Evolutionary conservation across 2,797 vertebrate genomes (phyloP).

Genomic region (Enteromius unitaeniatus): DNA sequence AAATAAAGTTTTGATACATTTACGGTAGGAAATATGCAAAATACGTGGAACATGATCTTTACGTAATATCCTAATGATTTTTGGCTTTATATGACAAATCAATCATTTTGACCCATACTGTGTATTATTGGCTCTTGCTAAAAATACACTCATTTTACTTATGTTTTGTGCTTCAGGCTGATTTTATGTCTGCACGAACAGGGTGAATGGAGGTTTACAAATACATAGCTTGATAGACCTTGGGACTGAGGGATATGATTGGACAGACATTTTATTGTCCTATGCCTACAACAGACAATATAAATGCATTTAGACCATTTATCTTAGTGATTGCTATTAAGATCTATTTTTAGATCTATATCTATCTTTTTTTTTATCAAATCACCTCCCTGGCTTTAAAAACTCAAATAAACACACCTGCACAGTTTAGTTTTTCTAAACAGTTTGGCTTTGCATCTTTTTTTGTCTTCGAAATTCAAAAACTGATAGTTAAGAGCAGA

Average conservation of each 20-base stretch:
- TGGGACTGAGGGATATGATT: neutral
- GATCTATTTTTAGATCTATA: neutral
- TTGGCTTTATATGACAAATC: neutral
- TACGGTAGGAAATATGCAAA: too few relatives aligned
- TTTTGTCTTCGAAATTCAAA: conserved; percentile 46
- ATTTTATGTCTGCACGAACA: neutral
- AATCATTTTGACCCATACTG: neutral
- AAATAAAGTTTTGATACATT: too few relatives aligned
- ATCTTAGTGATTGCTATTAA: neutral
- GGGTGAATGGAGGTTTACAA: neutral
- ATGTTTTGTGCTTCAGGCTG: neutral
- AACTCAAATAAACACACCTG: conserved; percentile 11
- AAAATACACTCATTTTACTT: neutral
- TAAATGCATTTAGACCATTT: neutral
- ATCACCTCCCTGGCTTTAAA: neutral
- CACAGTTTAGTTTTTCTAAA: conserved; percentile 30
- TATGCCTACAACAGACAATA: neutral
- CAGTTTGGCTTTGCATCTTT: conserved; percentile 51
- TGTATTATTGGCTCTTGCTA: neutral
- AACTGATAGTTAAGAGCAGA: conserved; percentile 62
- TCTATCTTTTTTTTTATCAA: neutral
- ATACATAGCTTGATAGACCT: neutral
- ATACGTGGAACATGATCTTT: too few relatives aligned
- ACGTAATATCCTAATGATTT: neutral
- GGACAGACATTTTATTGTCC: neutral